phyloP scores from a whole-genome alignment of 2,113 vertebrate genomes.

The Myxocyprinus asiaticus region DNA sequence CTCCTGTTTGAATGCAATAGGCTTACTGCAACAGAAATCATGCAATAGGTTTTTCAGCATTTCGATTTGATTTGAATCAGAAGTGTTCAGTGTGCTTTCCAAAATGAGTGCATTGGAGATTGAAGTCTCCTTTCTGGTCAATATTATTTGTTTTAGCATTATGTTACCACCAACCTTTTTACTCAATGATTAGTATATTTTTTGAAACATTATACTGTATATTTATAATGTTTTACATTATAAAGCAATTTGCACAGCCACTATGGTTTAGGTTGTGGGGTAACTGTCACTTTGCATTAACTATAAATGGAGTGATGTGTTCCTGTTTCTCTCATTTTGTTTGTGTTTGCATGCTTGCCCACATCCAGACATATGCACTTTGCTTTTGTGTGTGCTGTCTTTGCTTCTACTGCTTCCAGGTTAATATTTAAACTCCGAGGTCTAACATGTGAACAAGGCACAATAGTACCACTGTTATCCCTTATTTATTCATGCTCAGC shows the following conservation, averaged over 20 bases:
- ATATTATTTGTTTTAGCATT: background rate
- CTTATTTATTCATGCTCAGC: constrained; percentile 77
- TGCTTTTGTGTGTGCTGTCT: constrained; percentile 35
- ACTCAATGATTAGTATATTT: too few relatives aligned
- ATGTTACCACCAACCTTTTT: background rate
- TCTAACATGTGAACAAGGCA: constrained; percentile 75
- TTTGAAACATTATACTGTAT: too few relatives aligned
- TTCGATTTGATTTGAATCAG: too few relatives aligned
- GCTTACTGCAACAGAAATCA: background rate
- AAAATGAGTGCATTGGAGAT: too few relatives aligned
- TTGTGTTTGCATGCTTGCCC: background rate
- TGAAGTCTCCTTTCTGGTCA: too few relatives aligned
- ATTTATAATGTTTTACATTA: background rate
- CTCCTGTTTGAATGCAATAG: constrained; percentile 1
- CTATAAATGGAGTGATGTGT: background rate
- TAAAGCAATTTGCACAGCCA: background rate
- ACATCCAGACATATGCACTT: background rate
- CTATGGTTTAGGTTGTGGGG: background rate
- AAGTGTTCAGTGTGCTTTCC: too few relatives aligned
- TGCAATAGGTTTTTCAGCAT: too few relatives aligned
- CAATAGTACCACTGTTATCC: constrained; percentile 75
- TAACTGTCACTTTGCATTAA: background rate
- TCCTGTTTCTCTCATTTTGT: background rate
- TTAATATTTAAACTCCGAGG: constrained; percentile 73
- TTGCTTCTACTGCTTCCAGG: constrained; percentile 51